Evolutionary conservation across 2,888 invertebrate genomes (phyloP).

Genomic region (Eupsilia transversa): DNA sequence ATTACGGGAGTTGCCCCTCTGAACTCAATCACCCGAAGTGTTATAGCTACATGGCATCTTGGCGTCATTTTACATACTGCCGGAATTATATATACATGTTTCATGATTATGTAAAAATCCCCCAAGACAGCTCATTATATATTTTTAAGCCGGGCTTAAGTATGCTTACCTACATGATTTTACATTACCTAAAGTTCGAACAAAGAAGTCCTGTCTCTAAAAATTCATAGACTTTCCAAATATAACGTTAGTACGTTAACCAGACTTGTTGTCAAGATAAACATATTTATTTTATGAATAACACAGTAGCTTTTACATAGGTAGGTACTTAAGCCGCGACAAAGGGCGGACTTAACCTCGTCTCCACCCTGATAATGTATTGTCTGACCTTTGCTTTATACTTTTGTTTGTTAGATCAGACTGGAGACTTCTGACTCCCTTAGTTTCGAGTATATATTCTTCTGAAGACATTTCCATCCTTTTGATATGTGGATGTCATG

Average conservation of each 20-base stretch:
- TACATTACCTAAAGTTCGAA: background rate
- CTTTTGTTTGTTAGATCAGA: slow-evolving; percentile 29
- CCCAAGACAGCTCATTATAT: background rate
- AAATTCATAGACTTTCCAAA: background rate
- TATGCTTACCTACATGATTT: background rate
- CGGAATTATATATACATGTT: background rate
- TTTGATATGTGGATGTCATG: background rate
- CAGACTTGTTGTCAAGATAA: background rate
- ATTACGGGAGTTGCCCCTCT: no score
- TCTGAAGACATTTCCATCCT: background rate
- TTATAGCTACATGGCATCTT: background rate
- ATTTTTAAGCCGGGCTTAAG: background rate
- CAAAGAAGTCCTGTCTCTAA: background rate
- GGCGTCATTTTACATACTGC: background rate
- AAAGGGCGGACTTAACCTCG: slow-evolving; percentile 37
- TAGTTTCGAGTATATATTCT: background rate
- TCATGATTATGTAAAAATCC: background rate
- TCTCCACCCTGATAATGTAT: background rate
- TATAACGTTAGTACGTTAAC: background rate
- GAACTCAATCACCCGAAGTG: background rate
- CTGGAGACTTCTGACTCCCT: slow-evolving; percentile 18
- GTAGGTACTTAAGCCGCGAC: background rate
- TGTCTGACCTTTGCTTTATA: slow-evolving; percentile 36
- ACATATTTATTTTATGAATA: slow-evolving; percentile 27
- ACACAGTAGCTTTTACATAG: background rate